phyloP scores from a whole-genome alignment of 2,888 invertebrate species.

The Cephalotes varians region DNA sequence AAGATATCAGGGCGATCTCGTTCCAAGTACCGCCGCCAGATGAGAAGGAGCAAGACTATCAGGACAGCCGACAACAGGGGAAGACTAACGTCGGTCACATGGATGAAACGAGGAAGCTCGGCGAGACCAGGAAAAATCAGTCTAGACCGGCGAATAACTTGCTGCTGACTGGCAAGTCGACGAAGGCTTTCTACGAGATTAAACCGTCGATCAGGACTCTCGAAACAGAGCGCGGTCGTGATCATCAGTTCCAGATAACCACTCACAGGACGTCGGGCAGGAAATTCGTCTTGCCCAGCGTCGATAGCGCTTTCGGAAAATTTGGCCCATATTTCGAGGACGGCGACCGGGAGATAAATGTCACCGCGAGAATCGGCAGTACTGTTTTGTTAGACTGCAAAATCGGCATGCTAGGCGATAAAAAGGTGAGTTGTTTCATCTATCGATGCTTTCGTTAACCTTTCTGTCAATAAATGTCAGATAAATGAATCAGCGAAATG shows the following conservation, averaged over 20 bases:
- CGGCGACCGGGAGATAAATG: slow-evolving; percentile 87
- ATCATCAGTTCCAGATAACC: slow-evolving; percentile 49
- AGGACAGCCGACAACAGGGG: slow-evolving; percentile 34
- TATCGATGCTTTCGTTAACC: slow-evolving; percentile 37
- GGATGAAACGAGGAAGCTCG: slow-evolving; percentile 44
- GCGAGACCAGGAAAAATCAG: slow-evolving; percentile 68
- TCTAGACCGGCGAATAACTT: slow-evolving; percentile 74
- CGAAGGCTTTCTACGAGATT: slow-evolving; percentile 81
- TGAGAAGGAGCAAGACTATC: slow-evolving; percentile 22
- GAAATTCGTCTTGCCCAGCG: slow-evolving; percentile 80
- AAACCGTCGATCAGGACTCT: slow-evolving; percentile 80
- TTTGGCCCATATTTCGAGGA: slow-evolving; percentile 88
- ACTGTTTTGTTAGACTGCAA: slow-evolving; percentile 88
- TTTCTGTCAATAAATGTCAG: slow-evolving; percentile 7
- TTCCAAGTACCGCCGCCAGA: slow-evolving; percentile 68
- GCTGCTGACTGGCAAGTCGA: slow-evolving; percentile 73
- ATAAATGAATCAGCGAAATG: slow-evolving; percentile 1
- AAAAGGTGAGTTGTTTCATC: slow-evolving; percentile 86
- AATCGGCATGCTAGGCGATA: slow-evolving; percentile 88
- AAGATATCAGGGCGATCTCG: slow-evolving; percentile 73
- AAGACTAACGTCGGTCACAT: not conserved
- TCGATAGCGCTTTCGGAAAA: slow-evolving; percentile 83
- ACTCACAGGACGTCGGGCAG: slow-evolving; percentile 56
- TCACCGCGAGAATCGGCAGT: slow-evolving; percentile 88
- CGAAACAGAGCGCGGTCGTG: slow-evolving; percentile 71